Evolutionary conservation across 1,140 invertebrate species (phyloP).

Genomic region (Gonatopus flavifemur): DNA sequence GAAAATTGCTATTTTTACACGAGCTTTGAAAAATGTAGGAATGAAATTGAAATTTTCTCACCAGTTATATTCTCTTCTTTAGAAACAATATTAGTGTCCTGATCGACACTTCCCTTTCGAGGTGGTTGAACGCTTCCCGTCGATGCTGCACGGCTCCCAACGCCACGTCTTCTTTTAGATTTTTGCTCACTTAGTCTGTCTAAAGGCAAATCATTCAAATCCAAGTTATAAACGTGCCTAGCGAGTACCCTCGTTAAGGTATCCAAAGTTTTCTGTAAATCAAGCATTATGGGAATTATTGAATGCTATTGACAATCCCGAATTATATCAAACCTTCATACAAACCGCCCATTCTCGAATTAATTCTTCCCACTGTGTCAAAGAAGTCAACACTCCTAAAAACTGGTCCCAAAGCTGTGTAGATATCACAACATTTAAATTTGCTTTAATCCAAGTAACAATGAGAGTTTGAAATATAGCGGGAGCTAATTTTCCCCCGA

Average conservation of each 20-base stretch:
- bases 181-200: slow-evolving; percentile 85
- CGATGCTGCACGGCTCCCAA: slow-evolving; percentile 53
- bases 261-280: slow-evolving; percentile 88
- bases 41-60: slow-evolving; percentile 12
- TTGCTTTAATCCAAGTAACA: slow-evolving; percentile 97
- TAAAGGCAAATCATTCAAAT: slow-evolving; percentile 85
- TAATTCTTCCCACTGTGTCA: slow-evolving; percentile 94
- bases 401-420: slow-evolving; percentile 94
- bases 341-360: slow-evolving; percentile 94
- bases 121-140: slow-evolving; percentile 52
- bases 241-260: slow-evolving; percentile 90
- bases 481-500: slow-evolving; percentile 83
- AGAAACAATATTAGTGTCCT: slow-evolving; percentile 40
- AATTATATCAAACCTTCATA: slow-evolving; percentile 20
- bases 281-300: slow-evolving; percentile 5
- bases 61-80: slow-evolving; percentile 49
- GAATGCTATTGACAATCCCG: neutral
- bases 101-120: slow-evolving; percentile 46
- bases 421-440: slow-evolving; percentile 89
- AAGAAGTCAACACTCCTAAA: slow-evolving; percentile 79
- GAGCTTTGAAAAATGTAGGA: neutral
- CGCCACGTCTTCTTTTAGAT: slow-evolving; percentile 66
- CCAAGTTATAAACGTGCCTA: slow-evolving; percentile 89
- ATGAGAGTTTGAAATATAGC: slow-evolving; percentile 95
- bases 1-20: neutral